Conservation (phyloP, 2,797 vertebrate genomes). For the Bradypodion ventrale region DNA sequence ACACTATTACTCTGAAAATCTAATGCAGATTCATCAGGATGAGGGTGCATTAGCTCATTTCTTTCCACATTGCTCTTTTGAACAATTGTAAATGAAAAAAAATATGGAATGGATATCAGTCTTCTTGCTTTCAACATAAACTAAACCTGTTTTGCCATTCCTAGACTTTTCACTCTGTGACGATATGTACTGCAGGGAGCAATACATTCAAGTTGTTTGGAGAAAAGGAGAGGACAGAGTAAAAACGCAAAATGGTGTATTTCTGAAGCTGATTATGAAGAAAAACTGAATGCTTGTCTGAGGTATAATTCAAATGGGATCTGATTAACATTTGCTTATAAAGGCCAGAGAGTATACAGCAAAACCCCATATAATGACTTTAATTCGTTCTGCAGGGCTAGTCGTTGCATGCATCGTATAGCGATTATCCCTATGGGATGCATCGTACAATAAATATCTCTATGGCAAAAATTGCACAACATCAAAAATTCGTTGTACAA, state of each 20-base stretch:
- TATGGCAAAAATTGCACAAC: too few species aligned
- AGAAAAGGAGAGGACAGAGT: slow-evolving; percentile 52
- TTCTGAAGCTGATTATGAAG: slow-evolving; percentile 55
- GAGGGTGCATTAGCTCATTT: neutral
- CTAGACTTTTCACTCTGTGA: neutral
- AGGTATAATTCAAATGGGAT: slow-evolving; percentile 57
- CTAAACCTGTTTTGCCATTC: neutral
- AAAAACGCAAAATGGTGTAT: slow-evolving; percentile 47
- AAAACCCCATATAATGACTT: too few species aligned
- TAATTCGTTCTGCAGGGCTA: too few species aligned
- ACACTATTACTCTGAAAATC: neutral
- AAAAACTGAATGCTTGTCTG: slow-evolving; percentile 53
- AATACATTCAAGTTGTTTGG: slow-evolving; percentile 51
- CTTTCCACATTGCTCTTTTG: neutral
- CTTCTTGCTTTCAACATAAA: neutral
- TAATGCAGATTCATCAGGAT: neutral
- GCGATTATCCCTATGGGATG: too few species aligned
- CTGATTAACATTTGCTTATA: slow-evolving; percentile 61
- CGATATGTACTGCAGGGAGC: neutral
- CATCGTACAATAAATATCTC: too few species aligned
- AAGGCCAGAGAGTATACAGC: slow-evolving; percentile 61
- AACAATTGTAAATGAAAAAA: neutral
- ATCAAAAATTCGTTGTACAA: too few species aligned
- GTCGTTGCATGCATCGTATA: too few species aligned
- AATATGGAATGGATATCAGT: neutral